phyloP scores from a whole-genome alignment of 1,140 invertebrate genomes.

The Centruroides vittatus region DNA sequence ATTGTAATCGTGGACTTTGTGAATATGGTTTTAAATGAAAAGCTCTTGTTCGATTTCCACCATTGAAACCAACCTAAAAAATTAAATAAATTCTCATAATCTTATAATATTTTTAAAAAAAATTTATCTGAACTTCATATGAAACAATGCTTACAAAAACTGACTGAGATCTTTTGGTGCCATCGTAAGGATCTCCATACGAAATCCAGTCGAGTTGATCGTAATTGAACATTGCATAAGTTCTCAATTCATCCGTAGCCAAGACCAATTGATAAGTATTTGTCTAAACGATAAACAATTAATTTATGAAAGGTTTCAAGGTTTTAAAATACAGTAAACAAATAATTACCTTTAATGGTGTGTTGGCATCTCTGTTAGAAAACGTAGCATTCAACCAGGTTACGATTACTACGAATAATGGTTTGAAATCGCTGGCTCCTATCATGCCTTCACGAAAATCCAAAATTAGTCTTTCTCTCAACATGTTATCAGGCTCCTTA shows the following conservation, averaged over 20 bases:
- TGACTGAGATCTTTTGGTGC: constrained; percentile 61
- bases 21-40: constrained; percentile 85
- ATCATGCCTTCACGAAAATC: constrained; percentile 82
- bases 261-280: constrained; percentile 90
- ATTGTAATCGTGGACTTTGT: constrained; percentile 63
- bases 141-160: constrained; percentile 52
- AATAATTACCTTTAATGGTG: constrained; percentile 27
- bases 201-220: constrained; percentile 74
- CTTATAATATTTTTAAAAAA: neutral
- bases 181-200: constrained; percentile 58
- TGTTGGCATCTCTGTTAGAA: constrained; percentile 59
- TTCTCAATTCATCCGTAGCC: constrained; percentile 83
- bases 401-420: constrained; percentile 77
- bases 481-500: constrained; percentile 36
- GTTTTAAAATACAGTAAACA: no score
- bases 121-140: constrained; percentile 24
- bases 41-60: constrained; percentile 77
- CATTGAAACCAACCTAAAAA: constrained; percentile 69
- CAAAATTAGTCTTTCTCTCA: constrained; percentile 70
- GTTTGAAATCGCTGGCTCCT: constrained; percentile 70
- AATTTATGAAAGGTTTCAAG: no score
- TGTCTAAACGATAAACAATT: constrained; percentile 39
- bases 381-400: constrained; percentile 95
- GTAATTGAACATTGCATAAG: constrained; percentile 91
- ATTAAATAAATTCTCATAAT: neutral